Conservation (phyloP, 1,140 invertebrate genomes). For the Luehdorfia chinensis region DNA sequence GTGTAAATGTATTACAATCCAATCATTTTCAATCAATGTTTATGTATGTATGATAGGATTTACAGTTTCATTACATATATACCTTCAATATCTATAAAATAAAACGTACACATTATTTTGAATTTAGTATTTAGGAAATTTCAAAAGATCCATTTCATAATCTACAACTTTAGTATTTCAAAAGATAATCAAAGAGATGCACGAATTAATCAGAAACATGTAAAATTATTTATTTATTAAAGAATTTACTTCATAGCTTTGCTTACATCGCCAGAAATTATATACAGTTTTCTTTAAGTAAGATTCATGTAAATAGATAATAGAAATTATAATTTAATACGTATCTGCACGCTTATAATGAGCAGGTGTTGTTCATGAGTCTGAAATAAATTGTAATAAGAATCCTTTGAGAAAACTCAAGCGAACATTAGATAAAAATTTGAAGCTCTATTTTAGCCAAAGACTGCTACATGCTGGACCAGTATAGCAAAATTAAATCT, state of each 20-base stretch:
- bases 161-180: no score
- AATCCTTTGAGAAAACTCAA: background rate
- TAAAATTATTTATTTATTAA: background rate
- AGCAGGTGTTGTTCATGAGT: background rate
- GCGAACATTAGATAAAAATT: background rate
- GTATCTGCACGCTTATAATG: background rate
- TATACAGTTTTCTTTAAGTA: background rate
- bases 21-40: constrained; percentile 1
- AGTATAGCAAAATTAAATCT: background rate
- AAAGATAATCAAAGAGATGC: no score
- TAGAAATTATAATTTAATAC: background rate
- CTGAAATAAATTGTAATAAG: background rate
- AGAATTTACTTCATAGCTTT: background rate
- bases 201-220: no score
- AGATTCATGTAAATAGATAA: background rate
- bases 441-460: constrained; percentile 41
- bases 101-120: no score
- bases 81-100: no score
- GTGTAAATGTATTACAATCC: constrained; percentile 1
- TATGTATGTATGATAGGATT: background rate
- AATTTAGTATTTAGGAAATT: no score
- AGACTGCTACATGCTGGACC: constrained; percentile 28
- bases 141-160: no score
- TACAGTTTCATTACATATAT: background rate
- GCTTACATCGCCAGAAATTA: background rate